Base-by-base conservation (phyloP, 2,113 vertebrate species). In the Perca flavescens region DNA sequence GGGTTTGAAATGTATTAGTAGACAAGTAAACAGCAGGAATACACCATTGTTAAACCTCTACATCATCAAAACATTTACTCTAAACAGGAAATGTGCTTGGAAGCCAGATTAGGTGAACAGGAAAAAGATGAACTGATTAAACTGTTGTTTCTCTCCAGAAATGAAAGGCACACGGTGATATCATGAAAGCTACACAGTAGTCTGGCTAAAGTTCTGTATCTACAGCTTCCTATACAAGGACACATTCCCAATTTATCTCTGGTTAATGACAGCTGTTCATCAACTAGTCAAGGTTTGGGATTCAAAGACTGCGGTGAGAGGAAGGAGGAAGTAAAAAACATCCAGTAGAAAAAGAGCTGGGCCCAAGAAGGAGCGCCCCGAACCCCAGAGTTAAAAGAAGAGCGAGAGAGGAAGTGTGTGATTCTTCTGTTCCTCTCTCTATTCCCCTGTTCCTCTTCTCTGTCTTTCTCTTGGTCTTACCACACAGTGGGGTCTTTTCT, bases 391-490 rank as follows among this genome's bases (percentile, higher is more conserved):
- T 82, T 47, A 84, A 76, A 77, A 9, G 4, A 62, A 77, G 82
- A 82, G 58, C 0, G 36, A 81, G 80, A 85, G 69, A 78, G 75
- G 68, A 62, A 82, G 67, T 28, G 67, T 63, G 16, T 49, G 46
- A 80, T 80, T 77, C 80, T 74, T 76, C 79, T 28, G 49, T 68
- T 84, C 79, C 85, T 79, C 74, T 64, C 36, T 67, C 56, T 61
- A 13, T 50, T 63, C 62, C 53, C 73, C 25, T 77, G 79, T 49
- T 61, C 68, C 43, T 63, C 78, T 71, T 64, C 63, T 66, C 31
- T 43, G 58, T 50, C 68, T 40, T 31, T 76, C 54, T 85, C 60
- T 77, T 14, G 73, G 57, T 86, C 96, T 98, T 96, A 99, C 97
- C 95, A 89, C 87, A 88, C 94, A 0, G 93, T 91, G 36, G 91